Evolutionary conservation across 2,888 invertebrate genomes (phyloP).

Genomic region (Lithophane ornitopus): DNA sequence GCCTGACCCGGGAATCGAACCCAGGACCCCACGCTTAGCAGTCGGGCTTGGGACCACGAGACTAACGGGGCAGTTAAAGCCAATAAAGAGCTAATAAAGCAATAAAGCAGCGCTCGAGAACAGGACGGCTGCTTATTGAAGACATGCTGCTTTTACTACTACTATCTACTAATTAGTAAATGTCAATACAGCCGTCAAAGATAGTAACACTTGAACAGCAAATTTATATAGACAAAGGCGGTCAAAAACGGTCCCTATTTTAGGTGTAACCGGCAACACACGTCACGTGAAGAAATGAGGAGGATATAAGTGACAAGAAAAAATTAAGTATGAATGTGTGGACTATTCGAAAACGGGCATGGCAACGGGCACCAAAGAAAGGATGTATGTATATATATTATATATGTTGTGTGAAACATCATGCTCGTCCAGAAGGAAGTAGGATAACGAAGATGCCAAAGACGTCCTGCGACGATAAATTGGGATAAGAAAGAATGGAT

Average conservation of each 20-base stretch:
- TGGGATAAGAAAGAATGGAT: not conserved
- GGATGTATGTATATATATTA: too few species aligned
- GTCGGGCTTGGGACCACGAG: too few species aligned
- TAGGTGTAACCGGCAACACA: not conserved
- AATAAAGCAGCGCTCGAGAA: slow-evolving; percentile 3
- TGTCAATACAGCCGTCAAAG: not conserved
- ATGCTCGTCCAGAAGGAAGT: not conserved
- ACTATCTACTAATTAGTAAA: not conserved
- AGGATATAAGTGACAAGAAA: too few species aligned
- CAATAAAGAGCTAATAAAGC: not conserved
- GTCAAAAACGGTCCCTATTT: not conserved
- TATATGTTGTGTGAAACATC: not conserved
- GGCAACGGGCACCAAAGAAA: not conserved
- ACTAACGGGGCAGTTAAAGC: too few species aligned
- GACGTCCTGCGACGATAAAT: not conserved
- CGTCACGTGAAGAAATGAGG: not conserved
- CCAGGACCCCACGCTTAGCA: too few species aligned
- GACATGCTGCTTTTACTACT: not conserved
- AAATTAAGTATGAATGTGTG: too few species aligned
- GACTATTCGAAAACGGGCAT: not conserved
- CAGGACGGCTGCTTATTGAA: slow-evolving; percentile 2
- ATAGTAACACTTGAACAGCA: not conserved
- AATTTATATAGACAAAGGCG: not conserved
- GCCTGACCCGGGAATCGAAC: too few species aligned
- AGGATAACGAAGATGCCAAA: not conserved